Conservation (phyloP, 2,113 vertebrate species). For the Callithrix jacchus region DNA sequence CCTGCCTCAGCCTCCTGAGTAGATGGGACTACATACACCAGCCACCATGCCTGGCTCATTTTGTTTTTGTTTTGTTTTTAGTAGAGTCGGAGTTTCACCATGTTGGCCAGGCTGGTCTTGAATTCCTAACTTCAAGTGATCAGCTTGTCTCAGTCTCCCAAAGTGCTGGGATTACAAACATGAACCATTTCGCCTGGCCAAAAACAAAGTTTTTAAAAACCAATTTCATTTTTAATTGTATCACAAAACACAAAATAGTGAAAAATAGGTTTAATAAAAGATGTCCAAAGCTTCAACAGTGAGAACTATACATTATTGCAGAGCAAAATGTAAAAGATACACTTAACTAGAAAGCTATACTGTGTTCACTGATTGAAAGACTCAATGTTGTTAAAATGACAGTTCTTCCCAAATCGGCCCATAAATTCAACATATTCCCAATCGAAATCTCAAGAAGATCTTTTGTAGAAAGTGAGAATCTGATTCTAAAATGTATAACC, state of each 20-base stretch:
- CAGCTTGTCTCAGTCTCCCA: no score
- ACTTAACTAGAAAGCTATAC: not conserved
- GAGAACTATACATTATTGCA: not conserved
- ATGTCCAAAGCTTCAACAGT: not conserved
- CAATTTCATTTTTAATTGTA: not conserved
- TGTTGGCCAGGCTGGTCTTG: no score
- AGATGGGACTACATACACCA: no score
- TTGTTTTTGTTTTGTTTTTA: no score
- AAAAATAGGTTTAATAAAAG: conserved; percentile 34
- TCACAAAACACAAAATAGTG: not conserved
- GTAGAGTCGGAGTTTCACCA: no score
- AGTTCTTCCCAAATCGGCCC: not conserved
- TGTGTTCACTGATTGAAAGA: not conserved
- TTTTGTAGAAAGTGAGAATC: not conserved
- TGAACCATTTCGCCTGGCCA: no score
- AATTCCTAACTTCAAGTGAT: no score
- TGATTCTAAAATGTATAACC: conserved; percentile 2
- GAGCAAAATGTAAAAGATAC: conserved; percentile 20
- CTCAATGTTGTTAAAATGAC: not conserved
- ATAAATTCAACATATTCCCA: not conserved
- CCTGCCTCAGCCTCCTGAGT: no score
- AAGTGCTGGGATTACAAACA: no score
- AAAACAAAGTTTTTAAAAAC: conserved; percentile 22
- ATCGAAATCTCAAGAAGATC: not conserved
- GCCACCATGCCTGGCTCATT: no score